A percentile compares a stretch with the other conserved stretches of the same genome.
Evolutionary conservation across 2,113 vertebrate species (phyloP).

Genomic region (Pterocles burchelli): DNA sequence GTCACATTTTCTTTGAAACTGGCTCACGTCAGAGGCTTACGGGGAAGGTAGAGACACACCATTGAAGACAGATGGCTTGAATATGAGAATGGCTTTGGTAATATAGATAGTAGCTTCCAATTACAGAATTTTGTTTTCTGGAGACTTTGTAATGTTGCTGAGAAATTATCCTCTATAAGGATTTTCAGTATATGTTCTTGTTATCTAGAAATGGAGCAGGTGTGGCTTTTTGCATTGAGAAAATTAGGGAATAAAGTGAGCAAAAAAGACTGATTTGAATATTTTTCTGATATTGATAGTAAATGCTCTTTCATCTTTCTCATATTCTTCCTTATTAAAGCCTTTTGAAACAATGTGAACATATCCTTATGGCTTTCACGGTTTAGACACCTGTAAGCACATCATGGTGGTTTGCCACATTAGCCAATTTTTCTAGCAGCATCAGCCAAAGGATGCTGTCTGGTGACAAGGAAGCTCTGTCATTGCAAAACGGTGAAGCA

Average conservation of each 20-base stretch:
- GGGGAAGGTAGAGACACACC: background rate
- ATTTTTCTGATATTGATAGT: background rate
- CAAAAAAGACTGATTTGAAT: background rate
- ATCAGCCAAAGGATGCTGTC: background rate
- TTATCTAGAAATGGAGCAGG: background rate
- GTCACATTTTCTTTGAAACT: background rate
- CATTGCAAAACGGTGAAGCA: background rate
- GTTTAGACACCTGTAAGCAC: background rate
- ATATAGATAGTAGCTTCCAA: background rate
- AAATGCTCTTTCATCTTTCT: conserved; percentile 6
- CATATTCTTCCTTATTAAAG: background rate
- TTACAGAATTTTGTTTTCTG: background rate
- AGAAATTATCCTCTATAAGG: background rate
- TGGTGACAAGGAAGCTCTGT: background rate
- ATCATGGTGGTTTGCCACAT: background rate
- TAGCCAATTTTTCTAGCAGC: background rate
- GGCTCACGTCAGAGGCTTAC: background rate
- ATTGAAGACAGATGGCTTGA: background rate
- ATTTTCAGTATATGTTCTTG: background rate
- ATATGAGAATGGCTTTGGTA: background rate
- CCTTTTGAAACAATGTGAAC: background rate
- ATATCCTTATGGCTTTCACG: background rate
- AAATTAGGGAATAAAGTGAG: background rate
- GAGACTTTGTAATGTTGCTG: background rate
- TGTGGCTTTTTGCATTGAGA: background rate